Evolutionary conservation across 1,140 invertebrate species (phyloP), one percentile per base, ranked within the genome.

Genomic region (Pseudomyrmex sp.): DNA sequence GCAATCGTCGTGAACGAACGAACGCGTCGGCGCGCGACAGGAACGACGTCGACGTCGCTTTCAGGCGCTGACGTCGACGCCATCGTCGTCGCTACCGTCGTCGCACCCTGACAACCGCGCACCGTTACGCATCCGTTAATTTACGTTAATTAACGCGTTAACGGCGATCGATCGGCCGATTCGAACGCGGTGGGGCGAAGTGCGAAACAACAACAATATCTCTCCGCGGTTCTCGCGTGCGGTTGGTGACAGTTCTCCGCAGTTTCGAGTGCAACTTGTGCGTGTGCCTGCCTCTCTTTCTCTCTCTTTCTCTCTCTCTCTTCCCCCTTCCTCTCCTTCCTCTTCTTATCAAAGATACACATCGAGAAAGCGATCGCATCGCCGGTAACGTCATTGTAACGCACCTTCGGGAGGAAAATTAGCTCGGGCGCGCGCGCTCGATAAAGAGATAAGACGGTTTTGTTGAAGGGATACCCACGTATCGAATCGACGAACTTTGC

Each of bases 21-120:
- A 88, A 90, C 92, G 92, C 93, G 93, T 93, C 92, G 93, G 92
- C 93, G 92, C 93, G 94, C 93, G 92, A 93, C 93, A 93, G 91
- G 93, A 92, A 90, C 93, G 90, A 82, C 89, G 92, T 92, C 90
- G 93, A 93, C 93, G 92, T 91, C 91, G 52, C 52, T 61, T 54
- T 44, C 82, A 61, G 15, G 52, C 65, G 18, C 54, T 82, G 65
- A 82, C 69, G 65, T 73, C 77, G 77, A 59, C 68, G 63, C 63
- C 63, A 76, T 76, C 89, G 91, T 91, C 91, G 92, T 92, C 89
- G 91, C 92, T 90, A 92, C 92, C 93, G 92, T 91, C 91, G 92
- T 91, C 91, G 92, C 90, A 92, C 90, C 91, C 93, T 93, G 92
- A 91, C 94, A 93, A 93, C 94, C 92, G 91, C 93, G 92, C 92